A percentile compares a stretch with the other conserved stretches of the same genome.
Conservation (phyloP, 2,888 invertebrate genomes). For the Mermis nigrescens region DNA sequence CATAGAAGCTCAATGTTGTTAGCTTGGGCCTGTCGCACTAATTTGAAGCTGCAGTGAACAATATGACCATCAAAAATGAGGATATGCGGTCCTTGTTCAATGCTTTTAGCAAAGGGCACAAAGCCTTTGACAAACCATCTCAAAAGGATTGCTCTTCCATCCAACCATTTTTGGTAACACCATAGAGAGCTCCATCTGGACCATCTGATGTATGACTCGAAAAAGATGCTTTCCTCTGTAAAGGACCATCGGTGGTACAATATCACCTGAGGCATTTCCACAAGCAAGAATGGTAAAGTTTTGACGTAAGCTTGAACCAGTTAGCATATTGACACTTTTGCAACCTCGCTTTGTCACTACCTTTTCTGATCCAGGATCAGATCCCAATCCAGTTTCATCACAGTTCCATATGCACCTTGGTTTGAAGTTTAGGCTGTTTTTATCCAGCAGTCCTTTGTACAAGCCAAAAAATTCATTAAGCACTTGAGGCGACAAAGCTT, state of each 20-base stretch:
- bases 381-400: neutral
- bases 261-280: neutral
- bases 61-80: neutral
- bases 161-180: neutral
- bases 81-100: neutral
- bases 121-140: neutral
- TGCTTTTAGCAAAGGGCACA: neutral
- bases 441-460: neutral
- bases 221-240: neutral
- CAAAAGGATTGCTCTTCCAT: neutral
- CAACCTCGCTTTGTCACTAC: neutral
- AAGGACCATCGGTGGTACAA: neutral
- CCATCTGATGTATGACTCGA: neutral
- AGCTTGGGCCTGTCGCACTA: too few species aligned
- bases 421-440: neutral
- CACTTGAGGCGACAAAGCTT: neutral
- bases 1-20: too few species aligned
- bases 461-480: neutral
- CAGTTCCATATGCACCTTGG: neutral
- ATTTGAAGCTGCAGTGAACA: too few species aligned
- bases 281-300: neutral
- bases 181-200: neutral
- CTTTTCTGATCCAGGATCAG: neutral
- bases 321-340: neutral
- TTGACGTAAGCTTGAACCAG: neutral